Evolutionary conservation across 2,888 invertebrate species (phyloP), one percentile per base, ranked within the genome.

Genomic region (Drosophila helvetica): DNA sequence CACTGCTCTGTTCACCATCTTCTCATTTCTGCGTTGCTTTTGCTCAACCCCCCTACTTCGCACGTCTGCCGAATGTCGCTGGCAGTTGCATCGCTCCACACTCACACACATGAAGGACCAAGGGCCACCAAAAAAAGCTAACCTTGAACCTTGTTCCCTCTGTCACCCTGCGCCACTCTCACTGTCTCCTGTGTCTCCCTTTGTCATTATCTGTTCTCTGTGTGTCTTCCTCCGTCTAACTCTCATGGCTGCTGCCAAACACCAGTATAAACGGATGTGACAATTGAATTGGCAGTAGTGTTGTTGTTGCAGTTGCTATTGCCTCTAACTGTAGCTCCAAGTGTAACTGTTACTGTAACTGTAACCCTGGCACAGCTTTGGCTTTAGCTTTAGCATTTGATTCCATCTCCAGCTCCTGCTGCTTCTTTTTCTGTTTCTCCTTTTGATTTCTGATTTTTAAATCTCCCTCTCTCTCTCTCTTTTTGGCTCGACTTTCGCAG

Each of bases 231-330:
- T n/a, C 7, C n/a, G 15, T 38, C 38, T 7, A n/a, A n/a, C 38
- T 38, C 38, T 38, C 38, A 15, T 38, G 38, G 38, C 38, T n/a
- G 38, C 38, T 78, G 84, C 80, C 80, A 80, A 80, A n/a, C 38
- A 38, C n/a, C 85, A 85, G 81, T 72, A 81, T 74, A 81, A 84
- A 70, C 85, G 85, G 72, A 84, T 84, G 85, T 72, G 82, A 79
- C 80, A 80, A 80, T 80, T 80, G 64, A 80, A 80, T 80, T 84
- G 80, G 70, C 81, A 69, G 63, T 6, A 38, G 15, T 15, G 38
- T 6, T 7, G 38, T 15, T 33, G 33, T 12, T 33, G 33, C 33
- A 9, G 10, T 33, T 3, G 33, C 33, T 33, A 3, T 15, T 15
- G 38, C 15, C 38, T 15, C 38, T n/a, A 38, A 38, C 38, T 38